phyloP scores from a whole-genome alignment of 1,140 invertebrate species.

The Orchesella cincta region DNA sequence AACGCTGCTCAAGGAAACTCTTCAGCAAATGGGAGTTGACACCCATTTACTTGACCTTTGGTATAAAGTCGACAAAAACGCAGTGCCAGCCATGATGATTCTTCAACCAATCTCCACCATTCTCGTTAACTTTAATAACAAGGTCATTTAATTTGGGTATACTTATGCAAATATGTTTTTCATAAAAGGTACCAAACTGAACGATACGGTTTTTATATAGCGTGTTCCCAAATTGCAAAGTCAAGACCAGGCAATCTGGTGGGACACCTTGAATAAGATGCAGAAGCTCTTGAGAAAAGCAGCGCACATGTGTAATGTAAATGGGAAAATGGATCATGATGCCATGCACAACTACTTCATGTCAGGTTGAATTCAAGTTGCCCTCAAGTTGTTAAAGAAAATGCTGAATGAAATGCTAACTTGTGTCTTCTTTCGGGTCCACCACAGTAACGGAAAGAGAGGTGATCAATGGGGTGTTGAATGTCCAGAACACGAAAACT shows the following conservation, averaged over 20 bases:
- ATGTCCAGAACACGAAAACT: conserved; percentile 92
- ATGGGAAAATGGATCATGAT: conserved; percentile 85
- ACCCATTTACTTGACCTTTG: conserved; percentile 77
- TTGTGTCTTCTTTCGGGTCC: not conserved
- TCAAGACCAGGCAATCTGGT: conserved; percentile 95
- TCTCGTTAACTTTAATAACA: conserved; percentile 96
- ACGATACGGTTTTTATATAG: not conserved
- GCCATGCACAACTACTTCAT: conserved; percentile 98
- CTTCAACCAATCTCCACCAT: conserved; percentile 96
- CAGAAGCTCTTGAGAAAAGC: conserved; percentile 92
- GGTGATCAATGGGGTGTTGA: conserved; percentile 91
- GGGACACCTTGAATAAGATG: conserved; percentile 93
- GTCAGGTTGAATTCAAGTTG: conserved; percentile 72
- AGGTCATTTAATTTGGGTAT: conserved; percentile 64
- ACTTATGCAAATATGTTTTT: not conserved
- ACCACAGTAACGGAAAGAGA: conserved; percentile 91
- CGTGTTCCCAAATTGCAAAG: conserved; percentile 67
- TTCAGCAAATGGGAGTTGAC: conserved; percentile 69
- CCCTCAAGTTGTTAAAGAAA: too few relatives aligned
- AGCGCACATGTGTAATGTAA: conserved; percentile 77
- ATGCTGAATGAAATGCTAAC: too few relatives aligned
- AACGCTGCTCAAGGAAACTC: conserved; percentile 79
- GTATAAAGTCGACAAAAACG: conserved; percentile 96
- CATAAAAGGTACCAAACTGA: not conserved
- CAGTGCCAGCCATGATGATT: conserved; percentile 87